Conservation (phyloP, 2,797 vertebrate genomes). For the Xerus rutilus region DNA sequence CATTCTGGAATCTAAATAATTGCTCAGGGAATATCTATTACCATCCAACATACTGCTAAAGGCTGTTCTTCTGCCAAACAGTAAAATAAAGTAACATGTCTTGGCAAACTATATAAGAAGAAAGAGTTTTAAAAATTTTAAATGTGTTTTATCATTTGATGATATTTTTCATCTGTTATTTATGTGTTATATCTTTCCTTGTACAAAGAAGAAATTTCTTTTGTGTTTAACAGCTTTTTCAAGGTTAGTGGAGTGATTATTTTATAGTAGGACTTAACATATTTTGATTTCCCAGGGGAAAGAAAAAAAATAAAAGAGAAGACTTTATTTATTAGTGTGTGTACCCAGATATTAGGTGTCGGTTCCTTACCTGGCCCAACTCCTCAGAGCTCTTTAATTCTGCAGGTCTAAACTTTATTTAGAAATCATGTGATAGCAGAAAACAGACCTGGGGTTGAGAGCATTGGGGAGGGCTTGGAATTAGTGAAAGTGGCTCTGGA, state of each 20-base stretch:
- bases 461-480: background rate
- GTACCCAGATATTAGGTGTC: background rate
- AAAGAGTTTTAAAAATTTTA: conserved; percentile 37
- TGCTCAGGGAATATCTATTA: background rate
- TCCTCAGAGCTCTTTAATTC: background rate
- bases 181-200: conserved; percentile 44
- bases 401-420: background rate
- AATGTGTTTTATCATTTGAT: conserved; percentile 59
- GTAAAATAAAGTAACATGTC: conserved; percentile 32
- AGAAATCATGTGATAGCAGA: background rate
- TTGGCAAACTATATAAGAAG: conserved; percentile 35
- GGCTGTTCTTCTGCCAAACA: background rate
- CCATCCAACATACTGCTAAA: background rate
- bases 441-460: background rate
- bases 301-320: background rate
- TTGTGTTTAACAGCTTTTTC: conserved; percentile 20
- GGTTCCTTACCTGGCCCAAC: too few species aligned
- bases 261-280: conserved; percentile 1
- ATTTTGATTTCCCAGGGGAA: background rate
- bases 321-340: background rate
- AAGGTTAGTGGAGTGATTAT: conserved; percentile 43
- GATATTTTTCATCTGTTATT: conserved; percentile 56
- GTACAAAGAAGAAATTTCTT: conserved; percentile 39
- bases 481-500: background rate
- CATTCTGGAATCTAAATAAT: conserved; percentile 46